These are phyloP conservation scores for Spilosoma lubricipeda DNA, from an alignment of 2,888 invertebrate species.

Conservation along the genomic window DNA sequence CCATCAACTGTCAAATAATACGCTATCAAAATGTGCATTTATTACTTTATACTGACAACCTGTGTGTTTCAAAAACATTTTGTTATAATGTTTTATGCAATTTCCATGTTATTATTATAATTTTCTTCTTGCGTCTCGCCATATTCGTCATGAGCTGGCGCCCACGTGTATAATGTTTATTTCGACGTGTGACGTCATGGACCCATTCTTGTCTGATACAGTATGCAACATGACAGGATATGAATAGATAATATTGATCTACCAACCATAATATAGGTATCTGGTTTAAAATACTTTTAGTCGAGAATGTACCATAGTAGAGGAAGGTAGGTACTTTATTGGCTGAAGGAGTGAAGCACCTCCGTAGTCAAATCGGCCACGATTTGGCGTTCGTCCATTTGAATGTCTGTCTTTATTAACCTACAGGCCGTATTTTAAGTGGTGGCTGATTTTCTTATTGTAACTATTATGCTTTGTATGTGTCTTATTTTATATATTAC, in stretches of 20 bases:
- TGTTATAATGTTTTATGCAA: constrained; percentile 35
- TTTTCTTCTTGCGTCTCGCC: constrained; percentile 39
- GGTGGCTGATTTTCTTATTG: not conserved
- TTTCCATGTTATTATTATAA: constrained; percentile 47
- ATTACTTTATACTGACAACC: constrained; percentile 8
- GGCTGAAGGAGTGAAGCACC: not conserved
- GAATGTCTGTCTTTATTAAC: not conserved
- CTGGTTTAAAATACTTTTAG: not conserved
- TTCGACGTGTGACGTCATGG: constrained; percentile 37
- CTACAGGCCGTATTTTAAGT: not conserved
- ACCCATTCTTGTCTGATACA: constrained; percentile 30
- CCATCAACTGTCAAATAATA: not conserved
- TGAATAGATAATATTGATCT: constrained; percentile 17
- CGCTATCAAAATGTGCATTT: constrained; percentile 10
- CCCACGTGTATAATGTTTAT: constrained; percentile 48
- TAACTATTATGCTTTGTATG: not conserved
- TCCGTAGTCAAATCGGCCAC: not conserved
- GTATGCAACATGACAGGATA: constrained; percentile 19
- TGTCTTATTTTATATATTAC: too few relatives aligned
- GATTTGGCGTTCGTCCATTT: not conserved
- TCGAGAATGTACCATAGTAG: not conserved
- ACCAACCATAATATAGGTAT: constrained; percentile 1
- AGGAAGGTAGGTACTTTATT: not conserved
- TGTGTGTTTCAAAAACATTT: constrained; percentile 30
- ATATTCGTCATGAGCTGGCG: constrained; percentile 45